These are phyloP conservation scores for Sphyrna mokarran DNA, from an alignment of 2,113 vertebrate genomes.

Conservation along the genomic window DNA sequence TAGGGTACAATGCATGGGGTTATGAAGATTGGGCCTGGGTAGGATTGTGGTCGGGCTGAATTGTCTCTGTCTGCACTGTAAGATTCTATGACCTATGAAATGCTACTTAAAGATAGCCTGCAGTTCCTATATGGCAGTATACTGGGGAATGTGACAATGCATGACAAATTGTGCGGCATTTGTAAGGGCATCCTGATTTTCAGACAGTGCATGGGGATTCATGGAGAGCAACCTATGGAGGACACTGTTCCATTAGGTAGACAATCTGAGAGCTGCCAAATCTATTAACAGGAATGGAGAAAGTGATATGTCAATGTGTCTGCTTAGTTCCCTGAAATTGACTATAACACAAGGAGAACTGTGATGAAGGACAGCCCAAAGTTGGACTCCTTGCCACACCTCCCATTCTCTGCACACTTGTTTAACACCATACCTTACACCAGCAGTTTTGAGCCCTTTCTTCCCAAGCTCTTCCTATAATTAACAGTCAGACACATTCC, in stretches of 20 bases:
- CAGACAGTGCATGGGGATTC: background rate
- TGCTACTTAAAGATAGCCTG: background rate
- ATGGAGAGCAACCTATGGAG: background rate
- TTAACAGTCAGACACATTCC: background rate
- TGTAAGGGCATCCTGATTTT: background rate
- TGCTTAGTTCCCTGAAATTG: background rate
- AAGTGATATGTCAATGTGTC: background rate
- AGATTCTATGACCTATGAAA: no score
- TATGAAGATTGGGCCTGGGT: no score
- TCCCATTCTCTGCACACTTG: background rate
- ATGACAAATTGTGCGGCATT: background rate
- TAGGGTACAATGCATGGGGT: no score
- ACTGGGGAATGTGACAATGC: no score
- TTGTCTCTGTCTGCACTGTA: no score
- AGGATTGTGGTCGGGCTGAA: no score
- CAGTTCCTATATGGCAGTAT: no score
- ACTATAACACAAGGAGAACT: background rate
- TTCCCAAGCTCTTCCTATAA: background rate
- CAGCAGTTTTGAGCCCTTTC: background rate
- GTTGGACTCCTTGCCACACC: background rate
- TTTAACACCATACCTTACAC: background rate
- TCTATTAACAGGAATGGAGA: background rate
- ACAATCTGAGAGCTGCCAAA: background rate
- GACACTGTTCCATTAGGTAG: background rate
- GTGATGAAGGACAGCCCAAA: background rate